Evolutionary conservation across 2,113 vertebrate species (phyloP), one percentile per base, ranked within the genome.

Genomic region (Hemibagrus wyckioides): DNA sequence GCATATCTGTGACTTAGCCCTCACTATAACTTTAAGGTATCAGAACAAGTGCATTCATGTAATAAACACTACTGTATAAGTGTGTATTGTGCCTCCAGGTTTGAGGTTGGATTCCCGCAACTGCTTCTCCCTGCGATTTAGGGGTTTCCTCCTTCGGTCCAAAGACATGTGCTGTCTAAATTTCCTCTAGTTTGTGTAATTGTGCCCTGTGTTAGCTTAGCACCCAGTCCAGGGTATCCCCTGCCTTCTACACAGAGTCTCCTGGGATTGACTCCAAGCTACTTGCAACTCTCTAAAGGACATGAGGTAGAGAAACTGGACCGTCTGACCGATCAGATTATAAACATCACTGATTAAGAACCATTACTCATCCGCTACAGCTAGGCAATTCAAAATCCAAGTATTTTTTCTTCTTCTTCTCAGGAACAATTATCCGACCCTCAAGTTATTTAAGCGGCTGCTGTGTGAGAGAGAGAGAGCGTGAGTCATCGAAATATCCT

Each of bases 401-500:
- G 8, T 67, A 15, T 39, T 19, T 71, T 28, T 44, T 19, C 19
- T 23, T 71, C 84, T 80, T 86, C 85, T 88, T 75, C 54, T 39
- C 65, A 33, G 48, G 76, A 85, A 17, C 69, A 57, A 80, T 80
- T 86, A 73, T 71, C 73, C 83, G n/a, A 90, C 50, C 89, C 28
- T 13, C 67, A 80, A 28, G 86, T 19, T 39, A 79, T 59, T 75
- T 63, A 63, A 52, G 41, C 17, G 14, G 3, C 28, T 63, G 56
- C 39, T 57, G 41, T 67, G n/a, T 48, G 15, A 23, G 80, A 73
- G 25, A 5, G n/a, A 59, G 15, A 23, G 80, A 73, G 25, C 8
- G 21, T 85, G 89, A 88, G 30, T 88, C 89, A 89, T 79, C 50
- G 79, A 52, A 85, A 82, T n/a, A 44, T 56, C 63, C 59, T 56